Percentiles rank a stretch among this genome's conserved stretches.
phyloP scores from a whole-genome alignment of 2,113 vertebrate species.

The Lampris incognitus region DNA sequence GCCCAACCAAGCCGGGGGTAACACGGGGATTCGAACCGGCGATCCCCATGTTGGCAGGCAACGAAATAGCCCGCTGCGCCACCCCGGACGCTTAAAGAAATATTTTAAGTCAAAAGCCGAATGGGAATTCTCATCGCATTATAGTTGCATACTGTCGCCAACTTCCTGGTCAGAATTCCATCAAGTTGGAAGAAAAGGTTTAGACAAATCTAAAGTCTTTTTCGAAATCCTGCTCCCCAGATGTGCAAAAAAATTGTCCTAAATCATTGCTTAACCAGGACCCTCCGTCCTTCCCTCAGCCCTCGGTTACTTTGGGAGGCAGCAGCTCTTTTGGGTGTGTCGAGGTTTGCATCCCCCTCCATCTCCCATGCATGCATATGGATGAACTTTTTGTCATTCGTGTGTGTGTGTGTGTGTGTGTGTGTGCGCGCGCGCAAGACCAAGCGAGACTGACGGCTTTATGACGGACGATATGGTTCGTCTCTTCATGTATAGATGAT shows the following conservation, averaged over 20 bases:
- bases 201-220: not conserved
- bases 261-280: conserved; percentile 45
- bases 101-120: too few species aligned
- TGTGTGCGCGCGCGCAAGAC: not conserved
- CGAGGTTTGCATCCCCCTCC: conserved; percentile 12
- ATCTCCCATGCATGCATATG: conserved; percentile 45
- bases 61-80: too few species aligned
- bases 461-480: too few species aligned
- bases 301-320: conserved; percentile 14
- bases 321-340: conserved; percentile 34
- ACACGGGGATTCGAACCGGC: too few species aligned
- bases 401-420: conserved; percentile 1
- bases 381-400: conserved; percentile 54
- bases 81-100: too few species aligned
- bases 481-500: too few species aligned
- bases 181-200: too few species aligned
- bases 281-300: conserved; percentile 21
- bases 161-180: too few species aligned
- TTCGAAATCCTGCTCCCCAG: not conserved
- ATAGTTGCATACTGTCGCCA: too few species aligned
- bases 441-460: not conserved
- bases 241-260: not conserved
- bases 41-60: too few species aligned
- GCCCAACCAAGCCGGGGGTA: too few species aligned
- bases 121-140: too few species aligned